Percentiles rank a stretch among this genome's conserved stretches.
phyloP scores from a whole-genome alignment of 2,888 invertebrate genomes.

The Rhagium mordax region DNA sequence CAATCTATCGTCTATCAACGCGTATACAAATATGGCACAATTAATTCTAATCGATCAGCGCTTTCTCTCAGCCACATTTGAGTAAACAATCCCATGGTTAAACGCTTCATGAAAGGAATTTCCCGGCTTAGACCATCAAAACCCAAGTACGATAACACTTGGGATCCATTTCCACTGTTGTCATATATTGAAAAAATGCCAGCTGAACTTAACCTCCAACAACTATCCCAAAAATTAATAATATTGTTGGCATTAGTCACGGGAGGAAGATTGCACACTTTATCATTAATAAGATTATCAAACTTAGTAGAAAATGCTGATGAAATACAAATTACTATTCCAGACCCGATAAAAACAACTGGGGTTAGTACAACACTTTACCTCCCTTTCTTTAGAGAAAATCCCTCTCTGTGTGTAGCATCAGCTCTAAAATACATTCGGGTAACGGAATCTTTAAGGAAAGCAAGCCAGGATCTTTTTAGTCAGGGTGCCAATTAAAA shows the following conservation, averaged over 20 bases:
- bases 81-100: background rate
- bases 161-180: slow-evolving; percentile 50
- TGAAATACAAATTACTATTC: slow-evolving; percentile 43
- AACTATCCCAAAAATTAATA: slow-evolving; percentile 46
- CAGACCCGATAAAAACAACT: slow-evolving; percentile 42
- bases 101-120: slow-evolving; percentile 45
- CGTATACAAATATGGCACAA: background rate
- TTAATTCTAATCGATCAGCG: slow-evolving; percentile 2
- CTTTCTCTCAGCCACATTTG: background rate
- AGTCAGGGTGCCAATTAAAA: too few species aligned
- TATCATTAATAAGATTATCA: slow-evolving; percentile 46
- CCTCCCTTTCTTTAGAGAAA: background rate
- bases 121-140: slow-evolving; percentile 43
- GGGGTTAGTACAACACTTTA: background rate
- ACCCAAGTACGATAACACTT: slow-evolving; percentile 48
- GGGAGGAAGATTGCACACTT: slow-evolving; percentile 50
- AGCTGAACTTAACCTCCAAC: background rate
- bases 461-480: too few species aligned
- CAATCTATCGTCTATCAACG: background rate
- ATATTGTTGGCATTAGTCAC: slow-evolving; percentile 53
- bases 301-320: slow-evolving; percentile 11
- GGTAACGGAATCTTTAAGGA: too few species aligned
- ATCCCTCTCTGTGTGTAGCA: background rate
- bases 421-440: background rate
- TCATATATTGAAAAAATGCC: slow-evolving; percentile 28